A percentile compares a stretch with the other conserved stretches of the same genome.
Evolutionary conservation across 1,140 invertebrate genomes (phyloP).

Genomic region (Dendrolimus kikuchii): DNA sequence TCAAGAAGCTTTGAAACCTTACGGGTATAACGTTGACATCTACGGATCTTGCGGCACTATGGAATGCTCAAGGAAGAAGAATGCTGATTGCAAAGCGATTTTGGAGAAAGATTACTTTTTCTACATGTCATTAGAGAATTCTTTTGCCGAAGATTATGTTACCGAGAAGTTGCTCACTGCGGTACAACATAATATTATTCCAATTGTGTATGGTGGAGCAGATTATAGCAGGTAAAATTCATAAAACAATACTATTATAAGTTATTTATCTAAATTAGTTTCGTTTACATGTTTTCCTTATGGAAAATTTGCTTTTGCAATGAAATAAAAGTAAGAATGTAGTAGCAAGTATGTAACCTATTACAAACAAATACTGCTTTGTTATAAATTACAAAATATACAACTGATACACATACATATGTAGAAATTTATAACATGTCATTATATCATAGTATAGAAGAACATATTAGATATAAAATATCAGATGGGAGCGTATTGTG

Average conservation of each 20-base stretch:
- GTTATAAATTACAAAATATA: no score
- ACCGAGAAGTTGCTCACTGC: constrained; percentile 77
- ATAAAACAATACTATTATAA: not conserved
- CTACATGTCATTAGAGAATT: constrained; percentile 82
- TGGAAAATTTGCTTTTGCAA: not conserved
- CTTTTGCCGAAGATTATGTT: constrained; percentile 75
- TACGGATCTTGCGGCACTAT: constrained; percentile 77
- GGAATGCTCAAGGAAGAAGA: constrained; percentile 36
- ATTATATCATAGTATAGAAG: no score
- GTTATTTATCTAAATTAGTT: not conserved
- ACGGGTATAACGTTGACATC: constrained; percentile 73
- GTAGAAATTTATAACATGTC: no score
- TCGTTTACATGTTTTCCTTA: not conserved
- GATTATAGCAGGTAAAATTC: constrained; percentile 42
- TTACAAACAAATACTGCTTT: no score
- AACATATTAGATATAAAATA: no score
- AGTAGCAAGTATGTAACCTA: no score
- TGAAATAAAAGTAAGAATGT: no score
- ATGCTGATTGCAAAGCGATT: constrained; percentile 49
- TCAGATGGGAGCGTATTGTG: no score
- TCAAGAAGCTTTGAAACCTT: constrained; percentile 65
- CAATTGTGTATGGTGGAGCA: constrained; percentile 70
- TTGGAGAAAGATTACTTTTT: constrained; percentile 75
- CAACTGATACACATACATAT: no score
- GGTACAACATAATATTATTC: constrained; percentile 64